Evolutionary conservation across 2,888 invertebrate species (phyloP), one percentile per base, ranked within the genome.

Genomic region (Saturnia japonica): DNA sequence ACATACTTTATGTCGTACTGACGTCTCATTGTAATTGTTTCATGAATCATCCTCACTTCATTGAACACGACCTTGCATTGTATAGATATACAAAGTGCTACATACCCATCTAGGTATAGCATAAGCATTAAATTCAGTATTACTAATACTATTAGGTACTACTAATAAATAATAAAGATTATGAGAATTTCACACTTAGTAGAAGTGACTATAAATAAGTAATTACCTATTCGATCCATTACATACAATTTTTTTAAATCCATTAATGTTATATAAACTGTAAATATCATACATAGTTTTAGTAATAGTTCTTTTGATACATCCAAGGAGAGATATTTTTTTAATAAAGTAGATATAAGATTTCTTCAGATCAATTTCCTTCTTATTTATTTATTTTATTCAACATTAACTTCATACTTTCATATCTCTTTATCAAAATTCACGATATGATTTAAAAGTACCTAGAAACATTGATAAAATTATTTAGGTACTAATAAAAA

Each of bases 1-100:
- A 9, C 54, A 60, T 28, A 60, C 25, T 60, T 60, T 25, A 60
- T 60, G 28, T 60, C 57, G 57, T 60, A 60, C n/a, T n/a, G n/a
- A n/a, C 1, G 28, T 60, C 25, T 12, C 57, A 28, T 25, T 25
- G 57, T 60, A 60, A 60, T 28, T 28, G 28, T 4, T 14, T 14
- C 57, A 60, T 60, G 57, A 60, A 60, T 28, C 57, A 60, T 60
- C 12, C 9, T 28, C 6, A 60, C 57, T 60, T 25, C 28, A 28
- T 16, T 60, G 57, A 60, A 28, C 57, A 60, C 14, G 57, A 60
- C 57, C 57, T 60, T 60, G 28, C 57, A 25, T 60, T 60, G 57
- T 60, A 60, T 25, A 60, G 25, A 28, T 60, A 60, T 28, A 25
- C 54, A 54, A 22, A 54, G 47, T 19, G n/a, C 4, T 57, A 60